Evolutionary conservation across 2,888 invertebrate species (phyloP).

Genomic region (Drosophila picticornis): DNA sequence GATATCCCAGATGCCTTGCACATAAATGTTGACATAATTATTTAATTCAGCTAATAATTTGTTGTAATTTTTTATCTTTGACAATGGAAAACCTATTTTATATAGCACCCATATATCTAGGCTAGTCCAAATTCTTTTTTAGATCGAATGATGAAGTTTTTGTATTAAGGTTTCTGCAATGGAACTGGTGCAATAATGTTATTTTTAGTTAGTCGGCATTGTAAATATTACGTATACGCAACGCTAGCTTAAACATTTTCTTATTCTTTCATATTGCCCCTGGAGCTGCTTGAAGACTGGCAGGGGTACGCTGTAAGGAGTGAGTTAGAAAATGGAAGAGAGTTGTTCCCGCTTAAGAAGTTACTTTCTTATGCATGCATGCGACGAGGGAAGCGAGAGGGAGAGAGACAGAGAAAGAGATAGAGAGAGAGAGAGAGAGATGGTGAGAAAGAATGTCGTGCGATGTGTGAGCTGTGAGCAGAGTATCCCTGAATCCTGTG

Average conservation of each 20-base stretch:
- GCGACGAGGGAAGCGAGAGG: conserved; percentile 10
- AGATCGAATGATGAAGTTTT: background rate
- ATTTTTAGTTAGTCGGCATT: conserved; percentile 14
- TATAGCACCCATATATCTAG: background rate
- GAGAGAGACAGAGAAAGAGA: too few relatives aligned
- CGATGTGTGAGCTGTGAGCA: conserved; percentile 20
- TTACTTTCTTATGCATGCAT: conserved; percentile 67
- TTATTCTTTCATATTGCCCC: background rate
- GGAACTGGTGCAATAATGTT: background rate
- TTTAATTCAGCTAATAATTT: background rate
- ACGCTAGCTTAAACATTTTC: conserved; percentile 26
- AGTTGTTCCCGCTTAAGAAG: conserved; percentile 32
- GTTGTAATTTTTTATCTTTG: background rate
- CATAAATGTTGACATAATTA: background rate
- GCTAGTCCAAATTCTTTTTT: background rate
- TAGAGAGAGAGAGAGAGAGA: background rate
- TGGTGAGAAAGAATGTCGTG: background rate
- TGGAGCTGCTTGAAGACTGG: background rate
- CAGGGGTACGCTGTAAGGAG: background rate
- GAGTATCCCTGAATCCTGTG: conserved; percentile 29
- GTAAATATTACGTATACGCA: conserved; percentile 54
- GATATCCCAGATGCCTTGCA: background rate
- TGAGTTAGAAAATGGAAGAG: background rate
- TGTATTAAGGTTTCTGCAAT: background rate
- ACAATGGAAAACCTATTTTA: background rate